phyloP scores from a whole-genome alignment of 2,113 vertebrate genomes.

The Crotalus tigris region DNA sequence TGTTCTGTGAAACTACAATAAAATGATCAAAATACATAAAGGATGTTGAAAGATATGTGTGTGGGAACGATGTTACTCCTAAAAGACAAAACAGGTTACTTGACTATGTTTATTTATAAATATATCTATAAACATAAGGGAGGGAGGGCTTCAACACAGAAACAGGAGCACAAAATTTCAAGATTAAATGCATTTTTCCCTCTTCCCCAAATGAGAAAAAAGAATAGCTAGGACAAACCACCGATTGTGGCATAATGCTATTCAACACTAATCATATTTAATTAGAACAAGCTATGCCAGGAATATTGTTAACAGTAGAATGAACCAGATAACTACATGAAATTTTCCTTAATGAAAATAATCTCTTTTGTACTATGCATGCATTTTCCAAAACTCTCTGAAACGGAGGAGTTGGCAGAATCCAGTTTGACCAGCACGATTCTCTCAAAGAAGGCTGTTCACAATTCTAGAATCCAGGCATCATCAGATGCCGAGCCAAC shows the following conservation, averaged over 20 bases:
- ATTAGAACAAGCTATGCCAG: not conserved
- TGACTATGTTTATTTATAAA: too few species aligned
- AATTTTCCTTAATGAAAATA: not conserved
- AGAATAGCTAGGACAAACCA: not conserved
- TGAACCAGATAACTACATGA: not conserved
- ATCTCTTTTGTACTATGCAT: not conserved
- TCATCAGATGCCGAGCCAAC: not conserved
- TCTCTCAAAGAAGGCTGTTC: not conserved
- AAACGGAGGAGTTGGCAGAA: not conserved
- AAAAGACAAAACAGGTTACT: too few species aligned
- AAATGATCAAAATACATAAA: not conserved
- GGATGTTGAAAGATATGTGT: not conserved
- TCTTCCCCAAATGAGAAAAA: not conserved
- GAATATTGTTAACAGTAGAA: not conserved
- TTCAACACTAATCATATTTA: not conserved
- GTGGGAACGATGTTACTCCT: too few species aligned
- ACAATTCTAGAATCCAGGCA: not conserved
- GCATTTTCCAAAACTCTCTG: not conserved
- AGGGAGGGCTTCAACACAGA: not conserved
- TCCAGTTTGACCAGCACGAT: not conserved
- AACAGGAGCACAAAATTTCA: not conserved
- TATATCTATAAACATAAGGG: not conserved
- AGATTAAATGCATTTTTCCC: not conserved
- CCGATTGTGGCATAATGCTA: not conserved
- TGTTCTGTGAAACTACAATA: too few species aligned